Percentiles rank a stretch among this genome's conserved stretches.
Conservation (phyloP, 2,888 invertebrate genomes). For the Drosophila nigritarsus region DNA sequence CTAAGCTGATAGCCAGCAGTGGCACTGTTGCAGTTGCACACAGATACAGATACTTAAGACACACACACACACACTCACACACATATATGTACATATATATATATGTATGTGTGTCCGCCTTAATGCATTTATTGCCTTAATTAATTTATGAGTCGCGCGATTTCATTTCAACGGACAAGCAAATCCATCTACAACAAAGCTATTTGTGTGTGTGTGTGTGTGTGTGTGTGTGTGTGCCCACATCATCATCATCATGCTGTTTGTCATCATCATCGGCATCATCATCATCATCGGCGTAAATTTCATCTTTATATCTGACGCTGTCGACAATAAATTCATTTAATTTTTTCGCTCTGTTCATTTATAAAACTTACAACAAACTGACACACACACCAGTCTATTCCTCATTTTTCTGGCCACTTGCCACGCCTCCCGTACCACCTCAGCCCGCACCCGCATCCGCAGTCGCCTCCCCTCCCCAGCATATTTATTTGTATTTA, state of each 20-base stretch:
- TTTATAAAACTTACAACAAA: constrained; percentile 63
- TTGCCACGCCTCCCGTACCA: constrained; percentile 25
- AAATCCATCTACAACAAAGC: constrained; percentile 38
- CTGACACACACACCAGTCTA: constrained; percentile 47
- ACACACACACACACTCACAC: background rate
- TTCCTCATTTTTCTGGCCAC: constrained; percentile 67
- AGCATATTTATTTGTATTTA: constrained; percentile 42
- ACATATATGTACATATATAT: background rate
- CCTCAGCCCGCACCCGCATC: no score
- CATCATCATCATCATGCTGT: constrained; percentile 9
- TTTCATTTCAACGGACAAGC: constrained; percentile 60
- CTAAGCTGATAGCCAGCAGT: constrained; percentile 1
- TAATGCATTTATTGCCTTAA: constrained; percentile 76
- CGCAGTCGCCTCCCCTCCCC: background rate
- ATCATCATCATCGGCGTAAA: constrained; percentile 12
- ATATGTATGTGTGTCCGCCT: background rate
- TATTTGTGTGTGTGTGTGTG: constrained; percentile 15
- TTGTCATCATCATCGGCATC: constrained; percentile 11
- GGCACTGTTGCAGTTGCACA: constrained; percentile 1
- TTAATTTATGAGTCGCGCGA: constrained; percentile 82
- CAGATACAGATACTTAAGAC: constrained; percentile 2
- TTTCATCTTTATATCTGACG: constrained; percentile 12
- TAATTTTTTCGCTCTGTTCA: constrained; percentile 32
- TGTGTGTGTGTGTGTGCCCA: background rate
- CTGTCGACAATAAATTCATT: constrained; percentile 70